Evolutionary conservation across 1,140 invertebrate species (phyloP), one percentile per base, ranked within the genome.

Genomic region (Bombus pascuorum): DNA sequence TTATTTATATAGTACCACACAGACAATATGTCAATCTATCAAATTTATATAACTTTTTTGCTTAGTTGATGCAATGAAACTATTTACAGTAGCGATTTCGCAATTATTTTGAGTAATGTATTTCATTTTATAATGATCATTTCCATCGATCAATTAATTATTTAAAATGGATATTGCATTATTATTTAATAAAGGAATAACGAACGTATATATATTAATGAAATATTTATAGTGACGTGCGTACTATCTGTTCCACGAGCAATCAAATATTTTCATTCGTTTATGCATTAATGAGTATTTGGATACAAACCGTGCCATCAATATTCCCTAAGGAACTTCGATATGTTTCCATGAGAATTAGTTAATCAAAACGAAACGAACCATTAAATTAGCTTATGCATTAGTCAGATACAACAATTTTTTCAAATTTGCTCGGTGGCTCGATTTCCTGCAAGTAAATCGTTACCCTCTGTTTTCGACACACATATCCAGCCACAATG

Each of bases 321-420:
- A 77, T 84, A 84, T 84, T 84, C 83, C n/a, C 47, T 8, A 32
- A 66, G 75, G 47, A 71, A 28, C 2, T 8, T 12, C 13, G 1
- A n/a, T 18, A n/a, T 71, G 62, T 84, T 79, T 71, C 5, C 66
- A 10, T 53, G n/a, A n/a, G 22, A 28, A 84, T 84, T 62, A 71
- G 32, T 79, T 84, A 62, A 32, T 59, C 53, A 13, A 34, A 57
- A 77, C n/a, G 73, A 83, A 79, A 84, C 53, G 82, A 79, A 84
- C 75, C 82, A 79, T 79, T 79, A 79, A 84, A 84, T 84, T 84
- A 84, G n/a, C 66, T 39, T 59, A 32, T 28, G 47, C 82, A 37
- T 84, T 84, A 62, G 57, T 32, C 66, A 71, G 59, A 59, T 53
- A 37, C 5, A 53, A 8, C 1, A 13, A 5, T 39, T 18, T 34